phyloP scores from a whole-genome alignment of 2,113 vertebrate species.

The Grus americana region DNA sequence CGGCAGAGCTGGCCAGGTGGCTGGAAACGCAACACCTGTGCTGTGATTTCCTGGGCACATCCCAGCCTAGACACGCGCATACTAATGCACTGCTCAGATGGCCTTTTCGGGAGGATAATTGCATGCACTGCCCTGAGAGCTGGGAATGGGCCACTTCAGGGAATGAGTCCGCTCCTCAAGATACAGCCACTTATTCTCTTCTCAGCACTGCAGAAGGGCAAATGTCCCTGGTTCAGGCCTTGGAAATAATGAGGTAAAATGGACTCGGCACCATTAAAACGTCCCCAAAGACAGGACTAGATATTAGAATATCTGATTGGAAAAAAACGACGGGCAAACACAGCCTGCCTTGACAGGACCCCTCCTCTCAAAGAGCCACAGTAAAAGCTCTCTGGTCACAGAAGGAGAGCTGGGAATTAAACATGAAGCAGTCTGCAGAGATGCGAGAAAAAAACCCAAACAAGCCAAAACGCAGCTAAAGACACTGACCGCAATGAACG shows the following conservation, averaged over 20 bases:
- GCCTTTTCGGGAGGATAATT: neutral
- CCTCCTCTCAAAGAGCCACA: neutral
- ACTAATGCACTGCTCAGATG: neutral
- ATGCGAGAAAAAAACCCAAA: neutral
- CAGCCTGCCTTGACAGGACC: neutral
- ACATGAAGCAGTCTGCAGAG: neutral
- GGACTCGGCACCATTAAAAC: neutral
- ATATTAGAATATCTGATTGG: neutral
- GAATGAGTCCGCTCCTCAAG: neutral
- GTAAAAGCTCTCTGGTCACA: neutral
- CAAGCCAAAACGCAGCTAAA: neutral
- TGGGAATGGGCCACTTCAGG: neutral
- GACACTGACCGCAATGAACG: neutral
- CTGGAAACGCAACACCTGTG: neutral
- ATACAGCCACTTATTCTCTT: neutral
- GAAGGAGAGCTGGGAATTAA: neutral
- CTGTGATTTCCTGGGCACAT: neutral
- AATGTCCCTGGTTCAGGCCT: neutral
- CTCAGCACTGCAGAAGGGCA: neutral
- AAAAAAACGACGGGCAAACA: neutral
- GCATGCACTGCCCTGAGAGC: neutral
- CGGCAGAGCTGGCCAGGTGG: neutral
- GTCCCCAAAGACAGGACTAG: neutral
- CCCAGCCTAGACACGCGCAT: neutral
- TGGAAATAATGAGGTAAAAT: constrained; percentile 1